Evolutionary conservation across 2,888 invertebrate genomes (phyloP).

Genomic region (Andrena dorsata): DNA sequence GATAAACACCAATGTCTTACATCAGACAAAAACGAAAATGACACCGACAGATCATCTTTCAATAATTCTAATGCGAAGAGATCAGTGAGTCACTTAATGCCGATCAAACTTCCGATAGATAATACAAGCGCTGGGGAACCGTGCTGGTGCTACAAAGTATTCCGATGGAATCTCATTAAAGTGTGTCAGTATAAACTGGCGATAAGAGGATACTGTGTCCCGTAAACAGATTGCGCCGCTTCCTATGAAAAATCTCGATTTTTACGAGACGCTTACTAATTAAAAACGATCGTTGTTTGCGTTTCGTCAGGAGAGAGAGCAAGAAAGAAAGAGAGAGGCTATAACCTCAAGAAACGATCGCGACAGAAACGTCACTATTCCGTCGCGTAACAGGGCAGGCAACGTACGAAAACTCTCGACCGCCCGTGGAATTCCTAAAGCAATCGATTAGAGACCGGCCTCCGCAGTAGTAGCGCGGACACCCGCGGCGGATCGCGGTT

Average conservation of each 20-base stretch:
- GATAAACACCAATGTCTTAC: neutral
- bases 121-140: conserved; percentile 15
- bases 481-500: conserved; percentile 22
- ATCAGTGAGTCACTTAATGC: conserved; percentile 10
- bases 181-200: neutral
- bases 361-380: conserved; percentile 26
- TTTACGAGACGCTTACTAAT: conserved; percentile 16
- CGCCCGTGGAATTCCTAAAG: conserved; percentile 54
- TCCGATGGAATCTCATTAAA: conserved; percentile 7
- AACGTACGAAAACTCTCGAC: conserved; percentile 34
- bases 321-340: conserved; percentile 7
- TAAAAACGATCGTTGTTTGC: conserved; percentile 30
- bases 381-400: conserved; percentile 53
- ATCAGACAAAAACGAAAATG: neutral
- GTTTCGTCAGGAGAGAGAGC: neutral
- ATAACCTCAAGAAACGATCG: conserved; percentile 45
- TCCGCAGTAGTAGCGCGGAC: conserved; percentile 1
- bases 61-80: conserved; percentile 4
- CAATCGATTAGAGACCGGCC: conserved; percentile 33
- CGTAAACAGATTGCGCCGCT: conserved; percentile 16
- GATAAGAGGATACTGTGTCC: conserved; percentile 20
- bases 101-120: neutral
- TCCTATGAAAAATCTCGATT: neutral
- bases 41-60: neutral
- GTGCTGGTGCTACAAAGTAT: neutral